Evolutionary conservation across 2,113 vertebrate genomes (phyloP), one percentile per base, ranked within the genome.

Genomic region (Sebastes fasciatus): DNA sequence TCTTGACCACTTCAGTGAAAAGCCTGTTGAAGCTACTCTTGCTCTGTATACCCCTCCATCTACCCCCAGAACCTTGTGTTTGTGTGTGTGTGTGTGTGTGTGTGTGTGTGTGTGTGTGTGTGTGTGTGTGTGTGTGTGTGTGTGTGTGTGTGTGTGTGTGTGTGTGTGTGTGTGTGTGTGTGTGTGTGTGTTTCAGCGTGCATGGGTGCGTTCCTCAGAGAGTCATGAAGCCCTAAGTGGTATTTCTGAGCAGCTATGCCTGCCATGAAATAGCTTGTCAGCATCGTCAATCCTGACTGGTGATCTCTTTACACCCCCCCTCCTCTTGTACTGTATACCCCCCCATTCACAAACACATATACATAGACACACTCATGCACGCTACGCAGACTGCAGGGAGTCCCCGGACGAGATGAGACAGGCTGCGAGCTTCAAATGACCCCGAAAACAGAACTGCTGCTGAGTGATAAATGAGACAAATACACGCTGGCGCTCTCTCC

Each of bases 391-490:
- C 83, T 52, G 68, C 78, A 86, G 84, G 84, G 69, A 85, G 75
- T 82, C 83, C 77, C 80, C 4, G 11, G 85, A 87, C 43, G 73
- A 90, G 88, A 92, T 43, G 84, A 91, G 88, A 91, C 87, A 66
- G 74, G 75, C 89, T 67, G 86, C 92, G 88, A 90, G 90, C 91
- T 93, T 88, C 76, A 88, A 87, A 91, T 90, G 86, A 91, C 85
- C 91, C 87, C 79, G 40, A 92, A 87, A 87, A 89, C 85, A 91
- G 86, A 88, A 72, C 77, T 76, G 85, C 87, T 72, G 83, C 88
- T 84, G 90, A 90, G 85, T 92, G 91, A 94, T 91, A 87, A 92
- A 93, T 91, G 91, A 93, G 86, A 92, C 84, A 89, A 92, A 92
- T 83, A 76, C 75, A 88, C 60, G 55, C 88, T 64, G 74, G 72